Evolutionary conservation across 2,113 vertebrate species (phyloP), one percentile per base, ranked within the genome.

Genomic region (Gymnorhina tibicen): DNA sequence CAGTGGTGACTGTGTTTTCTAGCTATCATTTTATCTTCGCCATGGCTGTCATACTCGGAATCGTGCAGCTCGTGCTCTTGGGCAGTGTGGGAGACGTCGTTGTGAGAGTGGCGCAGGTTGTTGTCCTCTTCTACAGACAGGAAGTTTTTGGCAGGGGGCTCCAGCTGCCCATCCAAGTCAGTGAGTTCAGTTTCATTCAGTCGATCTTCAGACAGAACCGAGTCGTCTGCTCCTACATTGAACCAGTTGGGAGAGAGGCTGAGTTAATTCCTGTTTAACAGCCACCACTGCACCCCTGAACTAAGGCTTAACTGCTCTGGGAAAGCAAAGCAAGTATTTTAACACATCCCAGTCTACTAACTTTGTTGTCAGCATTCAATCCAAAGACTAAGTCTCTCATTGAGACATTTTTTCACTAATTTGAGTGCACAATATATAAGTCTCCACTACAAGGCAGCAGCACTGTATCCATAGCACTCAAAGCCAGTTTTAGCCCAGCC

Each of bases 161-260:
- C 99, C 63, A 97, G 96, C 7, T 98, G 98, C 9, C 98, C 97
- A 68, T 98, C 98, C 67, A 99, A 85, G 87, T 99, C 98, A 1
- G 98, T 98, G 58, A 99, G 98, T 87, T 99, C 99, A 3, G 98
- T 99, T 97, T 99, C 98, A 47, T 99, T 99, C 92, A 99, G 98
- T 87, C 98, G 94, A 90, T 99, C 98, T 81, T 98, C 98, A 74
- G 98, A 98, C 53, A 98, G 27, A n/a, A 96, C 97, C 0, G 98
- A 98, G 87, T 97, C 97, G 0, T 99, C 98, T 3, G 98, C 97
- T 84, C 99, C 99, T 99, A 58, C 14, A 23, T 44, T 0, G 23
- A 86, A 50, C 22, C 73, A 52, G 42, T 16, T 28, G 70, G 81
- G 64, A 94, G 75, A 91, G 32, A 91, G 6, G 47, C 3, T 0